A percentile compares a stretch with the other conserved stretches of the same genome.
phyloP scores from a whole-genome alignment of 2,888 invertebrate genomes.

The Nomada fabriciana region DNA sequence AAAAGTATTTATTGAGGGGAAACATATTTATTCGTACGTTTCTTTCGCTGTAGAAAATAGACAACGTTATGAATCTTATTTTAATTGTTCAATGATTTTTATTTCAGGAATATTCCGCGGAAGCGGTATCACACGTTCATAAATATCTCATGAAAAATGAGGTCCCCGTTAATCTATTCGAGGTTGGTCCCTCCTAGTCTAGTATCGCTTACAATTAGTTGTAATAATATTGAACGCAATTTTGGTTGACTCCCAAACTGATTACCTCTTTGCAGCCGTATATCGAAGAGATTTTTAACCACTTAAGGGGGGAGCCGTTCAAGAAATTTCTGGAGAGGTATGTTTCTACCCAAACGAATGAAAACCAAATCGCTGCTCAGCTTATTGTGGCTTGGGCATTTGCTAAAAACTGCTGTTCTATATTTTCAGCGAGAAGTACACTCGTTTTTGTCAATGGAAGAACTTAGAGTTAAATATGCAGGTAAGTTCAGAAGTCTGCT shows the following conservation, averaged over 20 bases:
- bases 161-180: constrained; percentile 98
- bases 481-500: constrained; percentile 84
- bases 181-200: constrained; percentile 87
- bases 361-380: background rate
- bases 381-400: constrained; percentile 1
- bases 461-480: constrained; percentile 99
- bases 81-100: constrained; percentile 67
- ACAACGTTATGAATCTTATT: no score
- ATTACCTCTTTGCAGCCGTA: constrained; percentile 92
- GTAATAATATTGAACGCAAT: constrained; percentile 22
- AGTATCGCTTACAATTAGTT: constrained; percentile 27
- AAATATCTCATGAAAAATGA: constrained; percentile 98
- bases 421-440: constrained; percentile 97
- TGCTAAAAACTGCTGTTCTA: constrained; percentile 27
- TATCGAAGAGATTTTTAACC: constrained; percentile 99
- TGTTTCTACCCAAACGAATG: constrained; percentile 69
- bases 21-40: no score
- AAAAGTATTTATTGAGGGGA: no score
- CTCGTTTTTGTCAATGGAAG: constrained; percentile 99
- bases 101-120: constrained; percentile 98
- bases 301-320: constrained; percentile 98
- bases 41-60: no score
- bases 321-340: constrained; percentile 99
- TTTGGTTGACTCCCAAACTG: constrained; percentile 24
- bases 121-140: constrained; percentile 98